These are phyloP conservation scores for Criorhina ranunculi DNA, from an alignment of 2,888 invertebrate genomes.

Conservation along the genomic window DNA sequence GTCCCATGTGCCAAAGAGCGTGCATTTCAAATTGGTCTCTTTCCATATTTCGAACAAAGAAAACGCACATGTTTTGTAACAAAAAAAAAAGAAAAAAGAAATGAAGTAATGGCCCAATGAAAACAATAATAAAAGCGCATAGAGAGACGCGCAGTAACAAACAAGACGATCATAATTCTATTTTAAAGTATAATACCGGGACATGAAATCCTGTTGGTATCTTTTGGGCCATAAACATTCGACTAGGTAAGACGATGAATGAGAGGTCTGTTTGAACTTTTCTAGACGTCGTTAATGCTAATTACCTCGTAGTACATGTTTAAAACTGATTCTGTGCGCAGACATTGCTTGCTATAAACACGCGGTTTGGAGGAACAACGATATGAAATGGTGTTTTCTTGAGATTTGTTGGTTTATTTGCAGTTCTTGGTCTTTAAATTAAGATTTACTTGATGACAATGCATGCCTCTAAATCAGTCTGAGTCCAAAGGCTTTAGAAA, in stretches of 20 bases:
- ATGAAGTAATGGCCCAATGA: background rate
- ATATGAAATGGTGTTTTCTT: background rate
- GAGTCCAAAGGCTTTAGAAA: too few species aligned
- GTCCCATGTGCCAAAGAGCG: constrained; percentile 21
- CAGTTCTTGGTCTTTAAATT: background rate
- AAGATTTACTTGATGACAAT: background rate
- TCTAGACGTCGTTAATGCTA: constrained; percentile 5
- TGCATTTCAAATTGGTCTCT: constrained; percentile 3
- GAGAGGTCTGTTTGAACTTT: background rate
- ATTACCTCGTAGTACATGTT: background rate
- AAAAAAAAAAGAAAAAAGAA: too few species aligned
- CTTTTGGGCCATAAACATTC: constrained; percentile 8
- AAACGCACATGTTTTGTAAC: background rate
- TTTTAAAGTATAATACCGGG: constrained; percentile 13
- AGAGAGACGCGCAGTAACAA: background rate
- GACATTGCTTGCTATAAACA: background rate
- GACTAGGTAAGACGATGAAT: background rate
- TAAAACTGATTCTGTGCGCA: background rate
- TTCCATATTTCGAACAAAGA: constrained; percentile 4
- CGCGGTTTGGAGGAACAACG: background rate
- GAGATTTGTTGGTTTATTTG: background rate
- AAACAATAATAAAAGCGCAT: constrained; percentile 11
- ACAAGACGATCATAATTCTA: constrained; percentile 5
- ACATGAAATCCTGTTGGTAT: background rate
- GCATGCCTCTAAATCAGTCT: background rate